A percentile compares a stretch with the other conserved stretches of the same genome.
Conservation (phyloP, 1,140 invertebrate genomes). For the Drosophila fuyamai region DNA sequence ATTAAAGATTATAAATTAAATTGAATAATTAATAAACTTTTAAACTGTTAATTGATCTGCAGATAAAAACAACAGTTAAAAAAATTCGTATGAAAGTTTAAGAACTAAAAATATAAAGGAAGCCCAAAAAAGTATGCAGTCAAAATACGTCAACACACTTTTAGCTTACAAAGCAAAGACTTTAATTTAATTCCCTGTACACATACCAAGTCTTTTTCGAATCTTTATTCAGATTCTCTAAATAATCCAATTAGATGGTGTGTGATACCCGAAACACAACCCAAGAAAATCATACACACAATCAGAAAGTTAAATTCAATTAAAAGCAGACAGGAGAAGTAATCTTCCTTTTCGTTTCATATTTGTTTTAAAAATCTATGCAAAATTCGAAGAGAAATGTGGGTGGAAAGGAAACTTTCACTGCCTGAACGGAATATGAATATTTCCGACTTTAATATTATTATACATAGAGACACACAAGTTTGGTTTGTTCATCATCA, state of each 20-base stretch:
- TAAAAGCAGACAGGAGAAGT: slow-evolving; percentile 28
- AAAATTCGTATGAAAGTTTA: not conserved
- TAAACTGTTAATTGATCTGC: no score
- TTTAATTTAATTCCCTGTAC: not conserved
- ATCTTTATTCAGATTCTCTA: slow-evolving; percentile 10
- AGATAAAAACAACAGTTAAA: no score
- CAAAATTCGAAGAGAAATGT: slow-evolving; percentile 17
- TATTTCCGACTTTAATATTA: slow-evolving; percentile 39
- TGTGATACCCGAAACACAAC: not conserved
- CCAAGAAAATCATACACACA: slow-evolving; percentile 28
- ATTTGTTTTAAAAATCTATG: slow-evolving; percentile 15
- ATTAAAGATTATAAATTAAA: no score
- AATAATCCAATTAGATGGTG: slow-evolving; percentile 30
- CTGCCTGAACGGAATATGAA: slow-evolving; percentile 38
- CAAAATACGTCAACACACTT: not conserved
- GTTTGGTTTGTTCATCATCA: slow-evolving; percentile 35
- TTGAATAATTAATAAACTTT: no score
- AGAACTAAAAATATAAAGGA: not conserved
- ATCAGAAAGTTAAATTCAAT: slow-evolving; percentile 43
- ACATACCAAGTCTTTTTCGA: not conserved
- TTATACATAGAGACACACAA: slow-evolving; percentile 18
- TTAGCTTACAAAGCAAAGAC: not conserved
- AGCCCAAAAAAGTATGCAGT: not conserved
- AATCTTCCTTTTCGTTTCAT: not conserved
- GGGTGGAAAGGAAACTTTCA: slow-evolving; percentile 28